A percentile compares a stretch with the other conserved stretches of the same genome.
phyloP scores from a whole-genome alignment of 2,888 invertebrate genomes.

The Meta bourneti region DNA sequence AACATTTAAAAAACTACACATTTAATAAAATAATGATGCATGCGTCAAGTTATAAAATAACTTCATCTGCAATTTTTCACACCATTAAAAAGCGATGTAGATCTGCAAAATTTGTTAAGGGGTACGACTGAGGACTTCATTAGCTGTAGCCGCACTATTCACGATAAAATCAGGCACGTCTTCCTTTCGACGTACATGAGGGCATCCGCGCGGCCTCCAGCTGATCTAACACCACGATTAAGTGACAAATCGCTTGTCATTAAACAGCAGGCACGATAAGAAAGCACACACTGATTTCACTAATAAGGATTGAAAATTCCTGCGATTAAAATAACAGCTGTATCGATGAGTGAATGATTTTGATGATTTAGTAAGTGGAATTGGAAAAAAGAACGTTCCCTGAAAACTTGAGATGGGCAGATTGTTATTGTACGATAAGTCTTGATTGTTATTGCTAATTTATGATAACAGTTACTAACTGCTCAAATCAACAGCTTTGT shows the following conservation, averaged over 20 bases:
- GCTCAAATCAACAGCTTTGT: no score
- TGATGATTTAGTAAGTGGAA: no score
- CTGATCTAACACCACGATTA: conserved; percentile 61
- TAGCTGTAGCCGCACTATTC: neutral
- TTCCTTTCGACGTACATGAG: neutral
- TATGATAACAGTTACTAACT: no score
- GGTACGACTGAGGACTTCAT: neutral
- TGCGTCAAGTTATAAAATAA: no score
- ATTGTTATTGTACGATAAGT: no score
- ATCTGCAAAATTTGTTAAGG: neutral
- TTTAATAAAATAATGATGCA: no score
- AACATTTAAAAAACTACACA: no score
- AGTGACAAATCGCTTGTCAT: conserved; percentile 48
- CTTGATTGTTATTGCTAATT: no score
- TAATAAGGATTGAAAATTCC: neutral
- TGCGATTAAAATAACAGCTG: neutral
- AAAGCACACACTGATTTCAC: neutral
- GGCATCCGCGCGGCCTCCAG: conserved; percentile 4
- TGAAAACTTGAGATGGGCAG: no score
- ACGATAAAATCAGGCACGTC: conserved; percentile 20
- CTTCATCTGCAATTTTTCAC: no score
- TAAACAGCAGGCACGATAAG: neutral
- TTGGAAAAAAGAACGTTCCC: no score
- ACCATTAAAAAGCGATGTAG: no score
- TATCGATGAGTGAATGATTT: neutral